Evolutionary conservation across 2,113 vertebrate species (phyloP).

Genomic region (Mola mola): DNA sequence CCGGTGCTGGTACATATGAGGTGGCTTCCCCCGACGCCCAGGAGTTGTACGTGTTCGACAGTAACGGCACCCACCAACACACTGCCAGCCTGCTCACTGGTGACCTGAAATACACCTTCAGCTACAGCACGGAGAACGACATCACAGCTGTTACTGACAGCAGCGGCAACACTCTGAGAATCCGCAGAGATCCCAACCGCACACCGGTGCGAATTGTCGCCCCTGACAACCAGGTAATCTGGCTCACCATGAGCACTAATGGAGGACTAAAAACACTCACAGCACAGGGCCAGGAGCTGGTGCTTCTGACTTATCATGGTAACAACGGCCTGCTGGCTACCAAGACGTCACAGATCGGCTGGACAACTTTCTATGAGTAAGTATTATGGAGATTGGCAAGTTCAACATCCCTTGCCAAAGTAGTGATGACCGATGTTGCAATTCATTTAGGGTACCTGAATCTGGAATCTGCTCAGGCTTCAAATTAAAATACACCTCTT

Average conservation of each 20-base stretch:
- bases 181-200: conserved; percentile 91
- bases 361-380: conserved; percentile 99
- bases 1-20: conserved; percentile 84
- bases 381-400: conserved; percentile 64
- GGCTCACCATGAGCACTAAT: conserved; percentile 94
- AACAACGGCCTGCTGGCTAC: conserved; percentile 95
- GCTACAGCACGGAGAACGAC: conserved; percentile 95
- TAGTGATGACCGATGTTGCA: conserved; percentile 15
- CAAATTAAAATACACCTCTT: conserved; percentile 31
- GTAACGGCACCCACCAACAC: conserved; percentile 95
- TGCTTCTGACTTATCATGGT: conserved; percentile 95
- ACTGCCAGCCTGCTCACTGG: conserved; percentile 94
- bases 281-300: conserved; percentile 92
- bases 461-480: conserved; percentile 5
- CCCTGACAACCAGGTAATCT: conserved; percentile 97
- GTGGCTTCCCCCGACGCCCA: conserved; percentile 94
- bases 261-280: conserved; percentile 94
- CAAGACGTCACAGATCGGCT: conserved; percentile 95
- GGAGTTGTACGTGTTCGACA: conserved; percentile 96
- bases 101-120: conserved; percentile 94
- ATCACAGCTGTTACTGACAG: conserved; percentile 92
- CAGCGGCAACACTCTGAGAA: conserved; percentile 93
- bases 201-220: conserved; percentile 95
- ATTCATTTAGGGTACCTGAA: conserved; percentile 16
- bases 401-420: not conserved